Percentiles rank a stretch among this genome's conserved stretches.
Conservation (phyloP, 2,113 vertebrate species). For the Oryzias curvinotus region DNA sequence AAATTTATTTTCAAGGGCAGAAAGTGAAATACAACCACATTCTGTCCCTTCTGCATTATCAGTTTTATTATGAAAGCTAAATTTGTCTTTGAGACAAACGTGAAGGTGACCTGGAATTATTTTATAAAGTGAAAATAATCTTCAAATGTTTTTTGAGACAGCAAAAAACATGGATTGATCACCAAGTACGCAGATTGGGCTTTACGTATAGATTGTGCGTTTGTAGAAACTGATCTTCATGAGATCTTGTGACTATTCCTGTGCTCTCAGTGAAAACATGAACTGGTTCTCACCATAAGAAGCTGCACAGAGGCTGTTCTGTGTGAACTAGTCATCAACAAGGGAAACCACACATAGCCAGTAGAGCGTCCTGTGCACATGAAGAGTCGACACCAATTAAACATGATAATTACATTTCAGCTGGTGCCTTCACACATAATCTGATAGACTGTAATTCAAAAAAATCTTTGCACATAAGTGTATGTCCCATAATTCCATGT, state of each 20-base stretch:
- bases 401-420: background rate
- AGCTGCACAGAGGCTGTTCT: conserved; percentile 38
- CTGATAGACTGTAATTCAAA: background rate
- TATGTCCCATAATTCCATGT: no score
- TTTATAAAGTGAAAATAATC: conserved; percentile 18
- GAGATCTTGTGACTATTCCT: conserved; percentile 20
- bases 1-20: conserved; percentile 28
- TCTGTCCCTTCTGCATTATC: conserved; percentile 18
- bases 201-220: conserved; percentile 20
- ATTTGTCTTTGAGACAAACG: conserved; percentile 33
- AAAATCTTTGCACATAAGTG: background rate
- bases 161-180: conserved; percentile 32
- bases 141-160: conserved; percentile 14
- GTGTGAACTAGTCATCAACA: conserved; percentile 18
- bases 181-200: conserved; percentile 28
- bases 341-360: conserved; percentile 1
- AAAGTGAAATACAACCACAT: conserved; percentile 41
- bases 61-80: conserved; percentile 29
- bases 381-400: background rate
- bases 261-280: conserved; percentile 42
- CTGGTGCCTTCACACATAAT: no score
- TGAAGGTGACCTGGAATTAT: conserved; percentile 30
- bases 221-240: conserved; percentile 8
- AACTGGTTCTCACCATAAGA: conserved; percentile 43
- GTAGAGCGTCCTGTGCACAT: conserved; percentile 7